Evolutionary conservation across 2,797 vertebrate species (phyloP), one percentile per base, ranked within the genome.

Genomic region (Pterois miles): DNA sequence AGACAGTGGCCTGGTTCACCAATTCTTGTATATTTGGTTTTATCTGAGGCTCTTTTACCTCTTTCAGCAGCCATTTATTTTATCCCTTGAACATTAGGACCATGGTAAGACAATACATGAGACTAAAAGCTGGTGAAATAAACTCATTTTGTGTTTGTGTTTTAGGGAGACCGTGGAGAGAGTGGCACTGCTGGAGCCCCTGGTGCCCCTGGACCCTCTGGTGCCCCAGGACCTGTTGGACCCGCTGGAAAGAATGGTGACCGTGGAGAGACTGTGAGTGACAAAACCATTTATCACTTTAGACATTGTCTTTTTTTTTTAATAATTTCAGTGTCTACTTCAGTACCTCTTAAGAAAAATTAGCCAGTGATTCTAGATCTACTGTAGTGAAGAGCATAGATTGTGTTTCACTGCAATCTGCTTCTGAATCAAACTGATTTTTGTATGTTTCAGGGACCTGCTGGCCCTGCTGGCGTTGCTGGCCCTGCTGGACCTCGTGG

Each of bases 161-260:
- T 34, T 73, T 63, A 98, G 98, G 98, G 98, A 94, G 98, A 98
- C 67, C 98, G 98, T 85, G 98, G 98, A 94, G 98, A 99, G 94
- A 64, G 67, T 0, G 98, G 98, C 69, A 73, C 95, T 0, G 7
- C 96, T 29, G 98, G 98, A 88, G 95, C 96, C 52, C 88, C 97
- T 73, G 98, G 98, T 68, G 97, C 98, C 82, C 98, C 98, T 2
- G 98, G 98, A 84, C 96, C 98, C 75, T 94, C 98, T 29, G 98
- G 98, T 31, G 97, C 98, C 82, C 97, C 98, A 0, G 98, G 98
- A 90, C 97, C 98, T 0, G 91, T 98, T 0, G 98, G 98, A 83
- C 98, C 98, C 65, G 97, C 98, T 93, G 98, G 98, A 95, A 99
- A 99, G 95, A 90, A 16, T 1, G 98, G 98, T 80, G 98, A 99